These are phyloP conservation scores for Oncorhynchus clarkii DNA, from an alignment of 2,113 vertebrate species.

Conservation along the genomic window DNA sequence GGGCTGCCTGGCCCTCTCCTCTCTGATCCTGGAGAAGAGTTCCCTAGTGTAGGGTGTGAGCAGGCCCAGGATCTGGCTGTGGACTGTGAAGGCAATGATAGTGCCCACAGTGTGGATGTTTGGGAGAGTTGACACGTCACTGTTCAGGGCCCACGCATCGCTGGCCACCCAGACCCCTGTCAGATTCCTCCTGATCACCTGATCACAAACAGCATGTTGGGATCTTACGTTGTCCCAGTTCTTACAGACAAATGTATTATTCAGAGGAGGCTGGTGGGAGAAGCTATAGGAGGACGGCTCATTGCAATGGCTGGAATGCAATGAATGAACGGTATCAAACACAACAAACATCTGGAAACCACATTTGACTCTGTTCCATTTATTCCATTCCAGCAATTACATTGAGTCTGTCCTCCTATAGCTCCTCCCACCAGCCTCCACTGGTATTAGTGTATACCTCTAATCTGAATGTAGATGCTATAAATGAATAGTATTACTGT, in stretches of 20 bases:
- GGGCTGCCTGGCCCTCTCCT: slow-evolving; percentile 20
- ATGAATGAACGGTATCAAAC: too few species aligned
- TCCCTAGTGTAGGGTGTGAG: slow-evolving; percentile 54
- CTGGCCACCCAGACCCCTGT: slow-evolving; percentile 85
- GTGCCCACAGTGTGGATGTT: slow-evolving; percentile 78
- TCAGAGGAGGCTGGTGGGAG: too few species aligned
- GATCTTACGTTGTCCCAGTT: neutral
- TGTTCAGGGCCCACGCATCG: slow-evolving; percentile 74
- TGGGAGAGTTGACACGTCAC: slow-evolving; percentile 41
- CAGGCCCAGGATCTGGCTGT: slow-evolving; percentile 26
- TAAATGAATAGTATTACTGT: too few species aligned
- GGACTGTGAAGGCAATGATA: slow-evolving; percentile 71
- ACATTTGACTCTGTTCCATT: too few species aligned
- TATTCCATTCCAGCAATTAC: too few species aligned
- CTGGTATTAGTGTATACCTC: too few species aligned
- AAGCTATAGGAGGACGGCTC: too few species aligned
- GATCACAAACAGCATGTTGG: slow-evolving; percentile 1
- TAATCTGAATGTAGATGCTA: too few species aligned
- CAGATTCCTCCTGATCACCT: slow-evolving; percentile 71
- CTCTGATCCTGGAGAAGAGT: slow-evolving; percentile 60
- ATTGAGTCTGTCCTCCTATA: too few species aligned
- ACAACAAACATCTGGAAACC: too few species aligned
- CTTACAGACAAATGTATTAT: neutral
- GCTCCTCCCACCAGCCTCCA: too few species aligned
- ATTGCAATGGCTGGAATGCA: too few species aligned